Evolutionary conservation across 2,888 invertebrate species (phyloP).

Genomic region (Melipona bicolor): DNA sequence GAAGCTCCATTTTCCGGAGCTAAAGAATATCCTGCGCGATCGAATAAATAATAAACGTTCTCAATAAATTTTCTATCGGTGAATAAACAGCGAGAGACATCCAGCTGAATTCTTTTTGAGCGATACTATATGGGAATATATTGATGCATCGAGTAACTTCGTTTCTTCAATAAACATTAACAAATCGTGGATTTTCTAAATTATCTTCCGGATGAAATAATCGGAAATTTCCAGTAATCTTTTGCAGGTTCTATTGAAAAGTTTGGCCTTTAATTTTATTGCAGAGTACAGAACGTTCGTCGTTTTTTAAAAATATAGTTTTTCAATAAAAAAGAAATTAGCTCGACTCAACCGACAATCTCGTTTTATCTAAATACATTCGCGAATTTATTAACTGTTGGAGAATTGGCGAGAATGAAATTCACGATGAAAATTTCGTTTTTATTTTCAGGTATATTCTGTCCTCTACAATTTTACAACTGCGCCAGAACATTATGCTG

Average conservation of each 20-base stretch:
- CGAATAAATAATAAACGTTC: slow-evolving; percentile 11
- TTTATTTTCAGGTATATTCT: not conserved
- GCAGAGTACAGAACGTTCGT: too few species aligned
- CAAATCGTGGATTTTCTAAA: too few species aligned
- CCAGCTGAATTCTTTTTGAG: too few species aligned
- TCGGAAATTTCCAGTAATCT: not conserved
- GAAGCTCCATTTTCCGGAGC: too few species aligned
- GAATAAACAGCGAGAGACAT: not conserved
- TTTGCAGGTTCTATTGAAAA: not conserved
- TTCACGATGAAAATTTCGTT: not conserved
- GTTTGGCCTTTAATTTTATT: not conserved
- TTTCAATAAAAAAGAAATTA: not conserved
- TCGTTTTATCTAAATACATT: not conserved
- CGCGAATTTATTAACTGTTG: too few species aligned
- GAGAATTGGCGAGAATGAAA: not conserved
- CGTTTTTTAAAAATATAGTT: not conserved
- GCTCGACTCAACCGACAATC: not conserved
- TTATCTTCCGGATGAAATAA: too few species aligned
- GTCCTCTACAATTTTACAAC: not conserved
- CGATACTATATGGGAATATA: too few species aligned
- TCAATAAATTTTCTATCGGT: slow-evolving; percentile 13
- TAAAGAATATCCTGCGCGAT: not conserved
- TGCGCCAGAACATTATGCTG: not conserved
- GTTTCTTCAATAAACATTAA: too few species aligned
- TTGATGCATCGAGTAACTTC: too few species aligned